Conservation (phyloP, 2,797 vertebrate genomes). For the Triplophysa bombifrons region DNA sequence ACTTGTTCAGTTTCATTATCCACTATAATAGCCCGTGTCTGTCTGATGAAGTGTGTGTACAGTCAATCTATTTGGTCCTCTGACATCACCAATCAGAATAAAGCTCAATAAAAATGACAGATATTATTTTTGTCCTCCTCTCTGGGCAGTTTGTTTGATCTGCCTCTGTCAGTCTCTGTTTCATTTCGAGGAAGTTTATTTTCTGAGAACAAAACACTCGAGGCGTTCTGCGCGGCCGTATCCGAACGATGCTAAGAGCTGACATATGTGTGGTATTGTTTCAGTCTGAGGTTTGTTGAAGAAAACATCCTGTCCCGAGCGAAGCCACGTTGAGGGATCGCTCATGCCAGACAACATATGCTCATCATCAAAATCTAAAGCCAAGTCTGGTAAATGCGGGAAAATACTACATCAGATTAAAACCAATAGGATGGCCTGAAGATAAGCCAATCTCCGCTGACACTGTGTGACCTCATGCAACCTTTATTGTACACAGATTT, state of each 20-base stretch:
- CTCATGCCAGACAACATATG: slow-evolving; percentile 43
- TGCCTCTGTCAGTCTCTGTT: slow-evolving; percentile 35
- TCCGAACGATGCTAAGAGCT: slow-evolving; percentile 40
- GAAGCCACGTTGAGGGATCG: slow-evolving; percentile 31
- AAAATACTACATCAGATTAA: slow-evolving; percentile 18
- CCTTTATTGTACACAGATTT: slow-evolving; percentile 3
- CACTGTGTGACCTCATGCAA: not conserved
- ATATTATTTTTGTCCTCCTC: slow-evolving; percentile 3
- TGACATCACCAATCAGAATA: slow-evolving; percentile 10
- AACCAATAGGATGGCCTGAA: slow-evolving; percentile 19
- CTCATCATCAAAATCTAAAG: slow-evolving; percentile 43
- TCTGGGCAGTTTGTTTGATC: slow-evolving; percentile 39
- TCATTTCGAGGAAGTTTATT: slow-evolving; percentile 55
- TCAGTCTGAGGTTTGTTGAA: slow-evolving; percentile 40
- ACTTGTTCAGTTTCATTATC: not conserved
- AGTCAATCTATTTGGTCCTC: not conserved
- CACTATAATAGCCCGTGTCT: slow-evolving; percentile 7
- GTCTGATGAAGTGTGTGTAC: not conserved
- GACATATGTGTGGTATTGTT: slow-evolving; percentile 46
- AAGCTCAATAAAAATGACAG: slow-evolving; percentile 16
- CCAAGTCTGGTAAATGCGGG: slow-evolving; percentile 5
- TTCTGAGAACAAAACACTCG: slow-evolving; percentile 50
- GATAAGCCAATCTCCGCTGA: slow-evolving; percentile 1
- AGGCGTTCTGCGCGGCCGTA: slow-evolving; percentile 26
- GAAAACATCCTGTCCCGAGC: slow-evolving; percentile 53